Conservation (phyloP, 2,113 vertebrate genomes). For the Tylochromis polylepis region DNA sequence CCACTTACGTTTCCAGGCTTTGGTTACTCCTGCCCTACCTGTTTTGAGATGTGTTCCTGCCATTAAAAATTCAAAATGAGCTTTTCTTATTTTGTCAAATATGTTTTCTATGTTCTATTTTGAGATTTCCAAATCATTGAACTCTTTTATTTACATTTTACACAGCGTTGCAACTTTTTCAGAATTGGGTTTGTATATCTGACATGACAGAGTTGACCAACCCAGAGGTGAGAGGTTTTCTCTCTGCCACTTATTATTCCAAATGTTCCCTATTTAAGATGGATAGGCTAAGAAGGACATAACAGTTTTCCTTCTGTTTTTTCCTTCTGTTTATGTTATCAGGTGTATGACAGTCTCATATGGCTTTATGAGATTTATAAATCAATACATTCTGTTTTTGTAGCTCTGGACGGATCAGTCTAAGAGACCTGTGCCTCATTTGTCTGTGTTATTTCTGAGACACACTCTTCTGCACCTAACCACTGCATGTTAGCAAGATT, state of each 20-base stretch:
- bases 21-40: too few species aligned
- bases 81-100: background rate
- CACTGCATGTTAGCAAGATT: background rate
- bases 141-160: background rate
- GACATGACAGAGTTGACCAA: conserved; percentile 56
- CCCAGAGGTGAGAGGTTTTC: conserved; percentile 29
- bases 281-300: background rate
- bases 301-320: background rate
- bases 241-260: conserved; percentile 35
- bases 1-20: too few species aligned
- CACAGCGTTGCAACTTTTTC: background rate
- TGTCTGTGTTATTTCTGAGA: background rate
- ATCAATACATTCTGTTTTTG: background rate
- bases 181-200: background rate
- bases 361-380: background rate
- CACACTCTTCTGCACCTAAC: background rate
- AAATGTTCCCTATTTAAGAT: background rate
- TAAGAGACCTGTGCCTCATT: background rate
- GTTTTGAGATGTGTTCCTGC: background rate
- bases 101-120: background rate
- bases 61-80: background rate
- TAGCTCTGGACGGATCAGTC: background rate
- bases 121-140: background rate
- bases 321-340: background rate
- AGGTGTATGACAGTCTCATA: background rate